A percentile compares a stretch with the other conserved stretches of the same genome.
Evolutionary conservation across 2,888 invertebrate genomes (phyloP).

Genomic region (Spatulosminthurus flaviceps): DNA sequence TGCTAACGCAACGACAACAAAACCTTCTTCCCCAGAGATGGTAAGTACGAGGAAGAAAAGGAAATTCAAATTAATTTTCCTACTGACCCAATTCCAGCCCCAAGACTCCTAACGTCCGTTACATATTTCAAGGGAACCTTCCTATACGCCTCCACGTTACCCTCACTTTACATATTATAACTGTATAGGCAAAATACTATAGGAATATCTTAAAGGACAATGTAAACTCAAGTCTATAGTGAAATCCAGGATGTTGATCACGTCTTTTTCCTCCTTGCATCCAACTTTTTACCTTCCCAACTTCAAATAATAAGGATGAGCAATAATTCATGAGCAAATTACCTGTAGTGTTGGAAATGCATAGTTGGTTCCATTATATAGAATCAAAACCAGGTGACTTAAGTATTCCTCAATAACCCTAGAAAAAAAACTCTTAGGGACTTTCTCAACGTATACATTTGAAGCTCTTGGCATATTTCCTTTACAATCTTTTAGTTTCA

Average conservation of each 20-base stretch:
- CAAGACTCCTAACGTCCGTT: neutral
- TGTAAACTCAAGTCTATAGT: neutral
- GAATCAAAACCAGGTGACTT: neutral
- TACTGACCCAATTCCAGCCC: neutral
- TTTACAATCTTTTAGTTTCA: too few relatives aligned
- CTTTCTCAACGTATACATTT: neutral
- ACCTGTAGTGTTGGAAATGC: neutral
- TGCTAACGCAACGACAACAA: neutral
- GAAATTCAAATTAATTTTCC: conserved; percentile 18
- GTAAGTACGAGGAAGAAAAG: neutral
- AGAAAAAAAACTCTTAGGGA: too few relatives aligned
- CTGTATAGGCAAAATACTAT: too few relatives aligned
- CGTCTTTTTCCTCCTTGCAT: neutral
- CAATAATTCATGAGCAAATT: conserved; percentile 12
- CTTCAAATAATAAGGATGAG: neutral
- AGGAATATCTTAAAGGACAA: too few relatives aligned
- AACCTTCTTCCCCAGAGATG: neutral
- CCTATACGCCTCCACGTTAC: too few relatives aligned
- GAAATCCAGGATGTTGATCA: conserved; percentile 7
- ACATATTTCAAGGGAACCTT: too few relatives aligned
- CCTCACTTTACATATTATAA: too few relatives aligned
- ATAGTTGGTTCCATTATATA: neutral
- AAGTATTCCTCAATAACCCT: too few relatives aligned
- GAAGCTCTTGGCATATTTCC: too few relatives aligned
- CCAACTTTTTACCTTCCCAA: neutral